A percentile compares a stretch with the other conserved stretches of the same genome.
These are phyloP conservation scores for Dicyrtoma fusca DNA, from an alignment of 2,888 invertebrate species.

Conservation along the genomic window DNA sequence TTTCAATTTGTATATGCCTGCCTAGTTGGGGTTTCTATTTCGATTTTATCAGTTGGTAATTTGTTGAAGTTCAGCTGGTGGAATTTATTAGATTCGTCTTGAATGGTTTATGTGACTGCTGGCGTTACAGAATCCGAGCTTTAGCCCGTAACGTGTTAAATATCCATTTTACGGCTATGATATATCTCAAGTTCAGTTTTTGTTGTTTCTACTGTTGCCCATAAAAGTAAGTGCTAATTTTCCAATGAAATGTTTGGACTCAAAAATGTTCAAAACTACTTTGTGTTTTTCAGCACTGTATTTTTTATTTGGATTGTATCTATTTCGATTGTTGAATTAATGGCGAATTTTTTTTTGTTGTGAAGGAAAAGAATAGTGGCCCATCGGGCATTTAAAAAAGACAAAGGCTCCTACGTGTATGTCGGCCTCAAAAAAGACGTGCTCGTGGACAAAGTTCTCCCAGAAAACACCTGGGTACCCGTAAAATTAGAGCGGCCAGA, in stretches of 20 bases:
- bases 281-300: too few relatives aligned
- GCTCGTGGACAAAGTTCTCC: conserved; percentile 77
- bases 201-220: not conserved
- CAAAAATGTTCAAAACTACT: too few relatives aligned
- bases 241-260: not conserved
- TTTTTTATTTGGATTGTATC: too few relatives aligned
- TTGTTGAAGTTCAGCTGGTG: too few relatives aligned
- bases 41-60: too few relatives aligned
- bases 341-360: not conserved
- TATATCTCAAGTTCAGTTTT: too few relatives aligned
- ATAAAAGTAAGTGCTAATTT: conserved; percentile 64
- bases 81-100: too few relatives aligned
- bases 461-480: conserved; percentile 85
- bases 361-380: conserved; percentile 77
- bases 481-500: conserved; percentile 69
- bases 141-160: too few relatives aligned
- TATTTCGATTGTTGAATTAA: too few relatives aligned
- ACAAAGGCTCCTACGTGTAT: conserved; percentile 81
- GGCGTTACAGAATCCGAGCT: too few relatives aligned
- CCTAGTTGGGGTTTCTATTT: not conserved
- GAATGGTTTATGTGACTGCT: too few relatives aligned
- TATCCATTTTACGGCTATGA: too few relatives aligned
- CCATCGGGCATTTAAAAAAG: conserved; percentile 72
- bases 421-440: conserved; percentile 81
- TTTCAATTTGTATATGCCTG: not conserved